phyloP scores from a whole-genome alignment of 2,888 invertebrate genomes.

The Lasioglossum marginatum region DNA sequence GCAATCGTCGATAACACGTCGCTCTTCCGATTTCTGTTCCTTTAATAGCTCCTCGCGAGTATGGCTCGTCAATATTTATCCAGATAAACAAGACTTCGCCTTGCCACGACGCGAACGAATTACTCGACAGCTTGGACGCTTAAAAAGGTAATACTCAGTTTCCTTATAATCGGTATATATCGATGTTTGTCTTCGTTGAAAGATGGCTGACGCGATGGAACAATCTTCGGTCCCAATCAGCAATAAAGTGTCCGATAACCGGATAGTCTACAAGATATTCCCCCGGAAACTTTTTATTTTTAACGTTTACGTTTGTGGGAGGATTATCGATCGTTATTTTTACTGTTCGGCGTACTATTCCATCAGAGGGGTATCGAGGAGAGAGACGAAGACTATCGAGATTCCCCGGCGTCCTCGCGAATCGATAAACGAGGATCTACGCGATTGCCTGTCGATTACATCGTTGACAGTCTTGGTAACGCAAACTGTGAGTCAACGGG shows the following conservation, averaged over 20 bases:
- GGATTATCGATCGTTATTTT: not conserved
- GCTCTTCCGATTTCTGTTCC: not conserved
- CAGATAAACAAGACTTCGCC: not conserved
- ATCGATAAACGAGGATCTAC: slow-evolving; percentile 9
- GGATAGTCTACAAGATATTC: not conserved
- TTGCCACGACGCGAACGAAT: not conserved
- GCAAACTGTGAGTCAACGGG: slow-evolving; percentile 30
- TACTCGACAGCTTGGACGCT: not conserved
- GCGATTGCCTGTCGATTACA: slow-evolving; percentile 40
- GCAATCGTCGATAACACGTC: slow-evolving; percentile 1
- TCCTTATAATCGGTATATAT: not conserved
- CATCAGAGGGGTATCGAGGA: not conserved
- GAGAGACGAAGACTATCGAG: not conserved
- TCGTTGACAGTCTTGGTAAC: slow-evolving; percentile 23
- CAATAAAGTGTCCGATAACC: slow-evolving; percentile 6
- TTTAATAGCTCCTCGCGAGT: not conserved
- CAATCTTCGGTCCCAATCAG: not conserved
- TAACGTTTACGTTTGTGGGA: not conserved
- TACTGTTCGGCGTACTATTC: not conserved
- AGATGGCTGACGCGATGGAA: not conserved
- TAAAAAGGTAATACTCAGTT: not conserved
- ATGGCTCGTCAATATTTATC: slow-evolving; percentile 1
- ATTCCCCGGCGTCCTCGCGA: slow-evolving; percentile 17
- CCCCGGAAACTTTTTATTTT: not conserved
- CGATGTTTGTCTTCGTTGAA: not conserved